phyloP scores from a whole-genome alignment of 2,888 invertebrate species.

The Caenorhabditis uteleia region DNA sequence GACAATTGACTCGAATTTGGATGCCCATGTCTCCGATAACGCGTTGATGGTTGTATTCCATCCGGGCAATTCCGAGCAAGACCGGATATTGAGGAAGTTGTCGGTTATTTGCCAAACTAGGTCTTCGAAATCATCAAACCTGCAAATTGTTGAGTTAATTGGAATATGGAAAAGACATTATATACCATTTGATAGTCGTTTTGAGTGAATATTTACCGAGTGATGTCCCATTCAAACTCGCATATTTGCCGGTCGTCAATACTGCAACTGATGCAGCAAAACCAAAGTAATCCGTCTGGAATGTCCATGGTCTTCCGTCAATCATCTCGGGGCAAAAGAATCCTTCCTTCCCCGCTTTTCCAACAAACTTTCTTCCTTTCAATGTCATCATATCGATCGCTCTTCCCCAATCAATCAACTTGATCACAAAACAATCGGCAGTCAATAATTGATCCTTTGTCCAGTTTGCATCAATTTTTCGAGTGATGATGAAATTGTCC shows the following conservation, averaged over 20 bases:
- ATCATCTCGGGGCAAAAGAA: slow-evolving; percentile 81
- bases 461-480: slow-evolving; percentile 28
- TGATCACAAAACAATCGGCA: slow-evolving; percentile 72
- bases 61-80: slow-evolving; percentile 81
- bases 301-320: slow-evolving; percentile 83
- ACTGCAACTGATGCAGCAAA: slow-evolving; percentile 86
- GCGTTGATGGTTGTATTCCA: slow-evolving; percentile 70
- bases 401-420: slow-evolving; percentile 91
- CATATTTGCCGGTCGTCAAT: slow-evolving; percentile 86
- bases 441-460: slow-evolving; percentile 29
- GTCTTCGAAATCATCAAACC: too few relatives aligned
- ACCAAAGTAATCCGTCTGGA: slow-evolving; percentile 86
- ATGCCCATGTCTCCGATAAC: slow-evolving; percentile 11
- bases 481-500: slow-evolving; percentile 83
- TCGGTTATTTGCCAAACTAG: slow-evolving; percentile 83
- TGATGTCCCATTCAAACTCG: slow-evolving; percentile 72
- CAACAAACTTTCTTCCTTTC: slow-evolving; percentile 73
- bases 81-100: slow-evolving; percentile 82
- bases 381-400: slow-evolving; percentile 84
- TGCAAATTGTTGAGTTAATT: slow-evolving; percentile 71
- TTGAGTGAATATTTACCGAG: slow-evolving; percentile 51
- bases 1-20: slow-evolving; percentile 8
- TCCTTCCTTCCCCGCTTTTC: slow-evolving; percentile 75
- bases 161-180: too few relatives aligned
- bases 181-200: slow-evolving; percentile 60